Conservation (phyloP, 35 echinoderm and acorn worm genomes). For the Amphiura filiformis region DNA sequence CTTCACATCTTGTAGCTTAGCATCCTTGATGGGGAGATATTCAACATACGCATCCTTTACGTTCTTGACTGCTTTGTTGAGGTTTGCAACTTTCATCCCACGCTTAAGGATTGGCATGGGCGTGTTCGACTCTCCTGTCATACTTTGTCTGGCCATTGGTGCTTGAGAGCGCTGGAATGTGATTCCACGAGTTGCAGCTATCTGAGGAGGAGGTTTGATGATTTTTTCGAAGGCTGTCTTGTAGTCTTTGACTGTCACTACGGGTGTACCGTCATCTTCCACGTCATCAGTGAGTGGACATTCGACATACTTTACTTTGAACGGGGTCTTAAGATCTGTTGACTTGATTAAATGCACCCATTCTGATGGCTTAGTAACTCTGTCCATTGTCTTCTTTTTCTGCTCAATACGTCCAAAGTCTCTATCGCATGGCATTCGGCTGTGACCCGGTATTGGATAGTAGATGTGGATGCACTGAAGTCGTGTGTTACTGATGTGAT, state of each 20-base stretch:
- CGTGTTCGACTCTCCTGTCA: conserved; percentile 1
- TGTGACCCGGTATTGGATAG: conserved; percentile 29
- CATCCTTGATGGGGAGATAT: neutral
- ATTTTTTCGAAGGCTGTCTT: conserved; percentile 2
- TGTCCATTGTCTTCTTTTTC: neutral
- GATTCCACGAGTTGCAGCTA: neutral
- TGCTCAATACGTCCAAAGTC: conserved; percentile 28
- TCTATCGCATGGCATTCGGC: conserved; percentile 32
- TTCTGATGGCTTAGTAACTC: conserved; percentile 19
- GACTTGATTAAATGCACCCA: conserved; percentile 11
- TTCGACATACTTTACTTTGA: neutral
- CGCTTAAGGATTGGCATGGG: conserved; percentile 3
- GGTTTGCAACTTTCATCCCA: neutral
- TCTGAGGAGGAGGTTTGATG: neutral
- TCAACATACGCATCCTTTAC: neutral
- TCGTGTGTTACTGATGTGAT: neutral
- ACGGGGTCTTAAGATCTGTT: conserved; percentile 13
- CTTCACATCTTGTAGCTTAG: neutral
- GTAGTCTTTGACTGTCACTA: conserved; percentile 27
- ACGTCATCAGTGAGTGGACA: conserved; percentile 16
- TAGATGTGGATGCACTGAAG: neutral
- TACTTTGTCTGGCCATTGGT: neutral
- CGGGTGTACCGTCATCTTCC: neutral
- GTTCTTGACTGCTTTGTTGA: neutral
- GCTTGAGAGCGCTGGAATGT: neutral